phyloP scores from a whole-genome alignment of 2,888 invertebrate genomes.

The Lissocephala sabroskyi region DNA sequence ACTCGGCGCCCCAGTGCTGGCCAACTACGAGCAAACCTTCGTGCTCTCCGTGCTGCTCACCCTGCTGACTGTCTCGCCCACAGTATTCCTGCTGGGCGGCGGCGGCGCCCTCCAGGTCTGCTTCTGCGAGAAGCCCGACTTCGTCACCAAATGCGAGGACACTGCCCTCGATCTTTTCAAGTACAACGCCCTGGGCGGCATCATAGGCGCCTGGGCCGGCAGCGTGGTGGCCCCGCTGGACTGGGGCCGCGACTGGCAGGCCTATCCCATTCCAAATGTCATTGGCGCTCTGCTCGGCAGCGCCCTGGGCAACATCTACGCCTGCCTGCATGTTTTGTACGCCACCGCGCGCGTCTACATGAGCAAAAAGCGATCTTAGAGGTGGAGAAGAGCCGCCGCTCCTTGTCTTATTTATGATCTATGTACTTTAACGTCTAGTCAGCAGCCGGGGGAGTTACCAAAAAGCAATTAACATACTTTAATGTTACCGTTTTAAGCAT shows the following conservation, averaged over 20 bases:
- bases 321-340: slow-evolving; percentile 68
- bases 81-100: slow-evolving; percentile 70
- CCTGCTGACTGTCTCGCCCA: slow-evolving; percentile 69
- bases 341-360: slow-evolving; percentile 68
- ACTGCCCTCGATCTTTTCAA: slow-evolving; percentile 69
- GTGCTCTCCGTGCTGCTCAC: slow-evolving; percentile 69
- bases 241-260: slow-evolving; percentile 90
- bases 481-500: slow-evolving; percentile 55
- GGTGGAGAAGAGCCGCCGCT: slow-evolving; percentile 21
- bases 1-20: slow-evolving; percentile 71
- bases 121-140: slow-evolving; percentile 71
- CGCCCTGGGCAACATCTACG: slow-evolving; percentile 73
- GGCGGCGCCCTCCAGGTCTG: slow-evolving; percentile 70
- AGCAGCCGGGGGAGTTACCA: slow-evolving; percentile 48
- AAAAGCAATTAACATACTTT: slow-evolving; percentile 55
- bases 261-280: slow-evolving; percentile 80
- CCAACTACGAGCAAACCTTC: slow-evolving; percentile 71
- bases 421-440: slow-evolving; percentile 45
- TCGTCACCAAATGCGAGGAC: slow-evolving; percentile 68
- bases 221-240: slow-evolving; percentile 87
- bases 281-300: slow-evolving; percentile 77
- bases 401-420: slow-evolving; percentile 8
- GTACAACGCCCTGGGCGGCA: slow-evolving; percentile 70
- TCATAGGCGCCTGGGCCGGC: slow-evolving; percentile 85
- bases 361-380: slow-evolving; percentile 65